These are phyloP conservation scores for Chiloscyllium punctatum DNA, from an alignment of 2,797 vertebrate species.

Conservation along the genomic window DNA sequence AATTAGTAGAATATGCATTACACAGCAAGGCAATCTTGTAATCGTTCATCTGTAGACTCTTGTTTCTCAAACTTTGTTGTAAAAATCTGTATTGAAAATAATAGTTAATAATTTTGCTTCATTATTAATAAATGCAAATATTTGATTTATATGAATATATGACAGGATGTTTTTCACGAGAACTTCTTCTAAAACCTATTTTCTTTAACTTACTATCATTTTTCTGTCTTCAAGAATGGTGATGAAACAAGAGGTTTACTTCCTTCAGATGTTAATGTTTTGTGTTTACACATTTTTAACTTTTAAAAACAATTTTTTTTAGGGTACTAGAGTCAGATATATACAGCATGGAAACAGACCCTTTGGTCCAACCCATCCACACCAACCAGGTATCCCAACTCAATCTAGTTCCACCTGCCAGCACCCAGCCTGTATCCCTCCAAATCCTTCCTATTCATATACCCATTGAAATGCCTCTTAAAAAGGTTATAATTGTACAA, in stretches of 20 bases:
- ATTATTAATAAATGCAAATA: neutral
- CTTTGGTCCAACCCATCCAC: too few species aligned
- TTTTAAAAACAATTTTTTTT: neutral
- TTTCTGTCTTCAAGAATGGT: neutral
- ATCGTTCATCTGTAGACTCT: slow-evolving; percentile 92
- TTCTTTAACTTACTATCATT: neutral
- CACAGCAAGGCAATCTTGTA: slow-evolving; percentile 97
- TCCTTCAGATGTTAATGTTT: neutral
- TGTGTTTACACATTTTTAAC: neutral
- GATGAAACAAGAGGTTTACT: neutral
- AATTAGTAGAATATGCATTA: slow-evolving; percentile 97
- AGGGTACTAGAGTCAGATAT: too few species aligned
- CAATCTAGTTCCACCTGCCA: too few species aligned
- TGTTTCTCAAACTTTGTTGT: slow-evolving; percentile 91
- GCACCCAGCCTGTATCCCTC: too few species aligned
- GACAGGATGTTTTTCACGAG: neutral
- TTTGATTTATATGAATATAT: neutral
- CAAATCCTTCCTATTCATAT: too few species aligned
- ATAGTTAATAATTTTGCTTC: neutral
- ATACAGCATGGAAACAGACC: too few species aligned
- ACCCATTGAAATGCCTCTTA: too few species aligned
- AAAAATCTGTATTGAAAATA: slow-evolving; percentile 69
- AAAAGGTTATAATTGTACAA: too few species aligned
- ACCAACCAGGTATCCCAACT: too few species aligned
- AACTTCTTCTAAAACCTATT: neutral